These are phyloP conservation scores for Pionites leucogaster DNA, from an alignment of 2,113 vertebrate species.

Conservation along the genomic window DNA sequence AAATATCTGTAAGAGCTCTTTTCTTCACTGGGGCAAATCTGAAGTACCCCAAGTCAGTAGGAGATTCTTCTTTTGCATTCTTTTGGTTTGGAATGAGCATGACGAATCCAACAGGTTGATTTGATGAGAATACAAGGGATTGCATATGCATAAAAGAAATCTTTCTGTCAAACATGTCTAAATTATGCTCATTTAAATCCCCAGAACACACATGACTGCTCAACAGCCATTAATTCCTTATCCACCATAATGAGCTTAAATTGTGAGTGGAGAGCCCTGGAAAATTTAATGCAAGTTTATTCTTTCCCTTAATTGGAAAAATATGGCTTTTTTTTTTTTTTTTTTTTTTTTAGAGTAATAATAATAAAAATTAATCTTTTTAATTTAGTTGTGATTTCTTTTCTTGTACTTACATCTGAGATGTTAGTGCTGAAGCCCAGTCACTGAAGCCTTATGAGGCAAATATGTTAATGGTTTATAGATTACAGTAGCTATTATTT, in stretches of 20 bases:
- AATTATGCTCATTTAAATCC: conserved; percentile 9
- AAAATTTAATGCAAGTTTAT: not conserved
- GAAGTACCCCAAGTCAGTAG: not conserved
- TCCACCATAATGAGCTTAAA: not conserved
- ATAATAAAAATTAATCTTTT: not conserved
- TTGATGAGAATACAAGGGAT: not conserved
- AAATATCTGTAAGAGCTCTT: not conserved
- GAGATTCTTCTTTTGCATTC: not conserved
- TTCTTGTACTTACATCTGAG: not conserved
- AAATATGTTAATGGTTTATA: conserved; percentile 9
- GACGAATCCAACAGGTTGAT: not conserved
- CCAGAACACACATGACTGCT: not conserved
- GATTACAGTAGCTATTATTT: not conserved
- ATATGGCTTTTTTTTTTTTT: not conserved
- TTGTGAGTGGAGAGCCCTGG: not conserved
- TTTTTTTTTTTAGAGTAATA: not conserved
- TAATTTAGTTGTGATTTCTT: not conserved
- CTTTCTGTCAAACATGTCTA: not conserved
- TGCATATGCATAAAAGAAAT: not conserved
- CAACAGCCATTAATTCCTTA: conserved; percentile 15
- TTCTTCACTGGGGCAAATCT: not conserved
- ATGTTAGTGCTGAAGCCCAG: not conserved
- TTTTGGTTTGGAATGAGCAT: not conserved
- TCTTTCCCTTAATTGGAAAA: conserved; percentile 5
- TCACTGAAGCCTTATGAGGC: not conserved